Base-by-base conservation (phyloP, 2,888 invertebrate genomes). In the Tortrix viridana region DNA sequence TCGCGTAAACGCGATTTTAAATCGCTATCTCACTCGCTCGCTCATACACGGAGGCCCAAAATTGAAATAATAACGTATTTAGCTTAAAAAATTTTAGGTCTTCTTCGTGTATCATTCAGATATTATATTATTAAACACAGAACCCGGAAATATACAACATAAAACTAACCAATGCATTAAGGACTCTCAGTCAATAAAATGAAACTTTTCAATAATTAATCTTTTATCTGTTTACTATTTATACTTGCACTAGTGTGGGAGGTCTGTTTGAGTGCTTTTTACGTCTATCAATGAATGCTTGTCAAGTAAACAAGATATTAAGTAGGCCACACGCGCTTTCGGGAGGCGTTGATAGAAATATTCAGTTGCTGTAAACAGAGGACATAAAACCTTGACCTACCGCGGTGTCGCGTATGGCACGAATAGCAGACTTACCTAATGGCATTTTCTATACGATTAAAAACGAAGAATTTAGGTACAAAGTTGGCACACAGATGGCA, bases 281-380 rank as follows among this genome's bases (percentile, higher is more conserved):
- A 46, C 50, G 56, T 44, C 56, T n/a, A 32, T 55, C 55, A 37
- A 50, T 46, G 44, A 56, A 56, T 46, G 32, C 19, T 44, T 50
- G 55, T 50, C 61, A 56, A 61, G 61, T 62, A 62, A 62, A 62
- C 56, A 62, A 23, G 32, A 43, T 49, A 38, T 23, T 4, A 56
- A 60, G 53, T 47, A 22, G 60, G 49, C 56, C 61, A 44, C 56
- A 56, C 61, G 43, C 43, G 16, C 5, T 0, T 20, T 38, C 41
- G n/a, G 9, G 14, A 41, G n/a, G 20, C 38, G 53, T n/a, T 53
- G 53, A 41, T 9, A 53, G 41, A 20, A 16, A 16, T 41, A 38
- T 22, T 20, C 37, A 12, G 50, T 9, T 12, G 14, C 52, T 22
- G n/a, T 16, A 41, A 50, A 19, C 19, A 19, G 19, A 18, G 12